Percentiles rank a stretch among this genome's conserved stretches.
Conservation (phyloP, 2,797 vertebrate species). For the Threskiornis aethiopicus region DNA sequence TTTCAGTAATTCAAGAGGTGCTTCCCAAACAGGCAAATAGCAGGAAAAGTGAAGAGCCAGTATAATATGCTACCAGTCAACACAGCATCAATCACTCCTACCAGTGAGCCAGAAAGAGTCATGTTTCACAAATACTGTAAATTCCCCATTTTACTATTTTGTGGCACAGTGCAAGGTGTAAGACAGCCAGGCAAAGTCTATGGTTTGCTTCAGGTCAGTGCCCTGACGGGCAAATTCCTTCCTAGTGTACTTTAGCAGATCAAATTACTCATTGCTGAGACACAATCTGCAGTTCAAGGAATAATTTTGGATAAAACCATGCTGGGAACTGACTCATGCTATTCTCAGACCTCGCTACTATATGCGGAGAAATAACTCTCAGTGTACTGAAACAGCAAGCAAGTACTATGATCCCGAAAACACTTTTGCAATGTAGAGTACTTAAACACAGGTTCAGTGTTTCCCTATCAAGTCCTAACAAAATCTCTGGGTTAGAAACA, state of each 20-base stretch:
- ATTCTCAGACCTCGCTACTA: background rate
- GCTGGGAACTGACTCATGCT: slow-evolving; percentile 32
- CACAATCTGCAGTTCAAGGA: background rate
- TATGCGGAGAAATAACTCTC: background rate
- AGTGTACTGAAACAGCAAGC: background rate
- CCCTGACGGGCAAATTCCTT: background rate
- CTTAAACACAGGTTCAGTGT: background rate
- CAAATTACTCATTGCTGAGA: background rate
- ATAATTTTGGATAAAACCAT: background rate
- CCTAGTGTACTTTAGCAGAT: background rate
- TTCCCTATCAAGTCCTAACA: background rate
- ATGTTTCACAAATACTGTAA: background rate
- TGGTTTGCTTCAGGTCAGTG: background rate
- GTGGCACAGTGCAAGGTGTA: background rate
- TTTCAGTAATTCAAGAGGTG: background rate
- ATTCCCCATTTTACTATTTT: background rate
- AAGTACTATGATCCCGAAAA: background rate
- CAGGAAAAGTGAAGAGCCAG: background rate
- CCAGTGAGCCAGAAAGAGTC: background rate
- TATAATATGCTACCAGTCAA: background rate
- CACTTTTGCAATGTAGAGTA: background rate
- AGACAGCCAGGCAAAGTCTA: background rate
- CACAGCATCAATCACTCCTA: background rate
- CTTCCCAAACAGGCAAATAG: background rate
- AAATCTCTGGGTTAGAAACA: background rate